Evolutionary conservation across 1,140 invertebrate species (phyloP), one percentile per base, ranked within the genome.

Genomic region (Aporrectodea caliginosa): DNA sequence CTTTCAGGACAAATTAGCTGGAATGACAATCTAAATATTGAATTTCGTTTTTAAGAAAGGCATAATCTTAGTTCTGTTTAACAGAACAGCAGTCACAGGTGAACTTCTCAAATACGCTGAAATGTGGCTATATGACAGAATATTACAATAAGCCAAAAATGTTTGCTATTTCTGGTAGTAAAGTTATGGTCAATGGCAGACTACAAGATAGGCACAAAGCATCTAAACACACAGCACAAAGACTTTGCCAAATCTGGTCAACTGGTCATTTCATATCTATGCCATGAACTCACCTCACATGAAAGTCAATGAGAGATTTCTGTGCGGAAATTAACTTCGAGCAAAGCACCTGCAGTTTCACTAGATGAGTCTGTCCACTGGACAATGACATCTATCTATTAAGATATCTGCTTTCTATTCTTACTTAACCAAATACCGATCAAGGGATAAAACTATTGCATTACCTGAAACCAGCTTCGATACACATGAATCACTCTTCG

Each of bases 61-160:
- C 43, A 58, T 58, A n/a, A n/a, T n/a, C n/a, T n/a, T 58, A 22
- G 22, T 12, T 58, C 43, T 58, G 6, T 58, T 22, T 58, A 58
- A 58, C 43, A 58, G 43, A 58, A 58, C n/a, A 58, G 43, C 43
- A 58, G 43, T 58, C n/a, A n/a, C n/a, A n/a, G n/a, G n/a, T n/a
- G n/a, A n/a, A n/a, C n/a, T n/a, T n/a, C n/a, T n/a, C n/a, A n/a
- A n/a, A n/a, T n/a, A n/a, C n/a, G n/a, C n/a, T n/a, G n/a, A n/a
- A n/a, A n/a, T n/a, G n/a, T n/a, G n/a, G n/a, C n/a, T n/a, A n/a
- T n/a, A n/a, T n/a, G n/a, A n/a, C n/a, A n/a, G n/a, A n/a, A n/a
- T n/a, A n/a, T n/a, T n/a, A n/a, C n/a, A n/a, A n/a, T n/a, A n/a
- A n/a, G n/a, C n/a, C n/a, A n/a, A n/a, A n/a, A n/a, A n/a, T n/a